Evolutionary conservation across 2,113 vertebrate species (phyloP).

Genomic region (Eptesicus fuscus): DNA sequence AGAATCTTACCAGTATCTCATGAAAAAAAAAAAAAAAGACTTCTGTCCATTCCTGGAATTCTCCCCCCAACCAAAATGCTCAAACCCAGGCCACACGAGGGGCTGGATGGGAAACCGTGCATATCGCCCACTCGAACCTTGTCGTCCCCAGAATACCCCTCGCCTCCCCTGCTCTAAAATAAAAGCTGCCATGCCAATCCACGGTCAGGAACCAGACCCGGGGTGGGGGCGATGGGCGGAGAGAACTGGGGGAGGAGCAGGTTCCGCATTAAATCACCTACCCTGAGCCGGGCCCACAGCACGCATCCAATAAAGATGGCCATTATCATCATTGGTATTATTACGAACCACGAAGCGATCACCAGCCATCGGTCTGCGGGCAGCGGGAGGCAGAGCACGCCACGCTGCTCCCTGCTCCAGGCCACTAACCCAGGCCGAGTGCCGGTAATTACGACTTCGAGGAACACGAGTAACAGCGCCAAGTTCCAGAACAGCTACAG

Average conservation of each 20-base stretch:
- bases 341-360: conserved; percentile 34
- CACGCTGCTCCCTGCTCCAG: conserved; percentile 66
- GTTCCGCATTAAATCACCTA: conserved; percentile 57
- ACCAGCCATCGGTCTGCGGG: conserved; percentile 45
- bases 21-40: not conserved
- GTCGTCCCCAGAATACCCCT: not conserved
- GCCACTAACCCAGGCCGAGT: conserved; percentile 70
- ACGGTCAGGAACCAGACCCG: not conserved
- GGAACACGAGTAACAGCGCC: conserved; percentile 44
- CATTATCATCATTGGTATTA: conserved; percentile 64
- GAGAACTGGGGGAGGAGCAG: not conserved
- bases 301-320: conserved; percentile 69
- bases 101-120: not conserved
- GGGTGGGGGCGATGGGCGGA: not conserved
- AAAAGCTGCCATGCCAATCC: conserved; percentile 3
- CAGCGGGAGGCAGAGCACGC: conserved; percentile 53
- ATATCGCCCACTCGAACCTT: not conserved
- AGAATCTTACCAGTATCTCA: not conserved
- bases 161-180: not conserved
- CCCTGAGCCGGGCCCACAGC: conserved; percentile 57
- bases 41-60: not conserved
- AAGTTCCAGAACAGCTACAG: conserved; percentile 53
- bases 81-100: not conserved
- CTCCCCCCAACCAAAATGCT: not conserved
- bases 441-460: conserved; percentile 60